Conservation (phyloP, 1,140 invertebrate genomes). For the Microvelia longipes region DNA sequence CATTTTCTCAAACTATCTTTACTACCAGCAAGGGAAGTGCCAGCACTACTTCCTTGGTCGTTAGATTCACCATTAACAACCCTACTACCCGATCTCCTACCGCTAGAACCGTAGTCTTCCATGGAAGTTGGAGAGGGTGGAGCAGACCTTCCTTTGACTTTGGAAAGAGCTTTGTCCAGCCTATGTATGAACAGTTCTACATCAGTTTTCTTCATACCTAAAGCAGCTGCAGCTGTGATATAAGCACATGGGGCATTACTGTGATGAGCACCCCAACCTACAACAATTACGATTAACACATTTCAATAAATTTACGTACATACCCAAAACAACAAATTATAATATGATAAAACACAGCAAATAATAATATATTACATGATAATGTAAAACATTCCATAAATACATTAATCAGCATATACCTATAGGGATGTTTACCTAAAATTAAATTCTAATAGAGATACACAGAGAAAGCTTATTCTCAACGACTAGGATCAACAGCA, state of each 20-base stretch:
- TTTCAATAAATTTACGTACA: no score
- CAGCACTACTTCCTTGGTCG: conserved; percentile 30
- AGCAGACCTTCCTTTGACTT: conserved; percentile 35
- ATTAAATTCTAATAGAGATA: no score
- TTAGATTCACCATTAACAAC: conserved; percentile 21
- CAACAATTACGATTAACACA: no score
- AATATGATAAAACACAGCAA: no score
- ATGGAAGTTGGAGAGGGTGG: conserved; percentile 35
- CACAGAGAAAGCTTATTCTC: no score
- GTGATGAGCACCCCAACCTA: conserved; percentile 52
- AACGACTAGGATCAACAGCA: no score
- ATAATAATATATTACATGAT: no score
- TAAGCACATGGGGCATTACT: conserved; percentile 45
- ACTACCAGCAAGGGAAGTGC: conserved; percentile 39
- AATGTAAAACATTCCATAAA: no score
- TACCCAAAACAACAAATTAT: no score
- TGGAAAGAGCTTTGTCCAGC: conserved; percentile 41
- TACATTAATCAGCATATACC: no score
- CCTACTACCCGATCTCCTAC: conserved; percentile 18
- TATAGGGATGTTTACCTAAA: no score
- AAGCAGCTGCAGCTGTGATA: conserved; percentile 50
- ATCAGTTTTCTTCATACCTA: conserved; percentile 51
- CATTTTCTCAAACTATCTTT: conserved; percentile 39
- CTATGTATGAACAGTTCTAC: conserved; percentile 48
- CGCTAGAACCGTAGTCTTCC: conserved; percentile 24